Percentiles rank a stretch among this genome's conserved stretches.
Conservation (phyloP, 2,888 invertebrate genomes). For the Aphodius sticticus region DNA sequence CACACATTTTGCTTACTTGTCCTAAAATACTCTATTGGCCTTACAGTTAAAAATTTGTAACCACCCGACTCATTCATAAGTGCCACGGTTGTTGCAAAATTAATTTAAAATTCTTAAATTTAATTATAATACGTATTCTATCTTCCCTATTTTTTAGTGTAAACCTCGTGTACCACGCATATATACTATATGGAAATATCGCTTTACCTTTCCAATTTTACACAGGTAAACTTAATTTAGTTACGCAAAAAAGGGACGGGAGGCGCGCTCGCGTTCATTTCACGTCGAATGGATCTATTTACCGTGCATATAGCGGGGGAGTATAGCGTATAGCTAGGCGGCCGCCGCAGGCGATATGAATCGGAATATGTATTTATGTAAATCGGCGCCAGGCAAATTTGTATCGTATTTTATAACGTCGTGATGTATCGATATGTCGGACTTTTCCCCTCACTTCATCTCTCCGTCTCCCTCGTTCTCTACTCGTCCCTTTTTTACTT, state of each 20-base stretch:
- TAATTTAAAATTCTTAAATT: no score
- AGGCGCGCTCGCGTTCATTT: conserved; percentile 17
- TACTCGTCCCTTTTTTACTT: not conserved
- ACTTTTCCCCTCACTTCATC: conserved; percentile 12
- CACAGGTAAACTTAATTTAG: conserved; percentile 11
- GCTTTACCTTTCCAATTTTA: not conserved
- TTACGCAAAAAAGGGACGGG: conserved; percentile 21
- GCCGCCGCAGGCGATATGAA: conserved; percentile 33
- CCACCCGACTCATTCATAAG: no score
- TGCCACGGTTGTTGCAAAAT: no score
- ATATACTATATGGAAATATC: not conserved
- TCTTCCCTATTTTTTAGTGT: not conserved
- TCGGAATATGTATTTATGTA: conserved; percentile 52
- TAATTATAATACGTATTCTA: not conserved
- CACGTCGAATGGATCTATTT: conserved; percentile 12
- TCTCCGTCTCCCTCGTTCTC: not conserved
- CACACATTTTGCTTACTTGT: no score
- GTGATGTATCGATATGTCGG: conserved; percentile 27
- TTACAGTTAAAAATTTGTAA: no score
- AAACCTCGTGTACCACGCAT: not conserved
- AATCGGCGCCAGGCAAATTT: conserved; percentile 37
- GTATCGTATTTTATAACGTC: conserved; percentile 29
- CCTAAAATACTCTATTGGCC: no score
- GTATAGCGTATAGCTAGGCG: not conserved
- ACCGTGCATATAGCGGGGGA: conserved; percentile 6